Base-by-base conservation (phyloP, 2,888 invertebrate species). In the Sipunculus nudus region DNA sequence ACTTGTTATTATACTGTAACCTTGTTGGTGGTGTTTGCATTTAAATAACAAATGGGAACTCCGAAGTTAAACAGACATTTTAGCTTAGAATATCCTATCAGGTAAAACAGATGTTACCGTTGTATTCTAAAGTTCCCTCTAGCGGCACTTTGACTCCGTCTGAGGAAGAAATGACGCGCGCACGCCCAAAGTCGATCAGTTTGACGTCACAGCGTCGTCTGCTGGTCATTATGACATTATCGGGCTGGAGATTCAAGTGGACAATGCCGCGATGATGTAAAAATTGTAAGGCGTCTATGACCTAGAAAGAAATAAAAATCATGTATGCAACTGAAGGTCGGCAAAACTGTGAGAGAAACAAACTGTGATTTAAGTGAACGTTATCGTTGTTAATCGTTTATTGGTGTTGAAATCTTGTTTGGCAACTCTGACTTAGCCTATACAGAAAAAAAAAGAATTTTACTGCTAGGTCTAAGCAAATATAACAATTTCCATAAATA, bases 141-240 rank as follows among this genome's bases (percentile, higher is more conserved):
- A 56, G 35, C 21, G 49, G 43, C 3, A 70, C 67, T n/a, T 71
- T 70, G 28, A 75, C 72, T 31, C 77, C 78, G 8, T 74, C 74
- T 32, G 69, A 70, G 13, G 60, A 62, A 2, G 73, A 64, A 23
- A 80, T 54, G 28, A 67, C 73, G 25, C 91, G 90, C 1, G 96
- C 92, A 1, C 91, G 89, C 0, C 95, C 95, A 78, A 97, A 91
- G 85, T 98, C 97, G 3, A 94, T 90, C 35, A 98, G 85, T 83
- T 97, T 98, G 3, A 97, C 89, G 53, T 84, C 77, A 16, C 74
- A 63, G 13, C 78, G 66, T 19, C 76, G 65, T 25, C 76, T 59
- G 0, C 92, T 91, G 1, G 92, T 89, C 92, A 97, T 94, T 4
- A 98, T 94, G 29, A 98, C 88, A 82, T 97, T 97, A 79, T 96